Percentiles rank a stretch among this genome's conserved stretches.
Conservation (phyloP, 2,113 vertebrate genomes). For the Mustelus asterias region DNA sequence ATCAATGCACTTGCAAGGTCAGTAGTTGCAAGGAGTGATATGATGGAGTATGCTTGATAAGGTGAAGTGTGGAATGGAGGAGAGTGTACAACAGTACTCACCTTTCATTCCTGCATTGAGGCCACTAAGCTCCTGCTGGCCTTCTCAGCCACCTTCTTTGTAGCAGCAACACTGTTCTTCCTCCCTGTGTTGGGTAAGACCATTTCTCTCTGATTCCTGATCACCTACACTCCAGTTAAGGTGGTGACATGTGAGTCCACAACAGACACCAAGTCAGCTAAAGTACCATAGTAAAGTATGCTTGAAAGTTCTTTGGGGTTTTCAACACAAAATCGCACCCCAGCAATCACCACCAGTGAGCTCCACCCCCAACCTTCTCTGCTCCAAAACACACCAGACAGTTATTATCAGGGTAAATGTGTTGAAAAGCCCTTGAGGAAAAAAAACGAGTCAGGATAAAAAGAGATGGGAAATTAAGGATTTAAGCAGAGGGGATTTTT, state of each 20-base stretch:
- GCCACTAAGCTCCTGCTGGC: neutral
- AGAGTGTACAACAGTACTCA: neutral
- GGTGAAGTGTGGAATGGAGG: neutral
- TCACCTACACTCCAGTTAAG: neutral
- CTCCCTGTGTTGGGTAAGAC: neutral
- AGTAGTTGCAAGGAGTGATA: neutral
- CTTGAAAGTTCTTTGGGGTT: neutral
- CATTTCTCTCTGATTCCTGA: neutral
- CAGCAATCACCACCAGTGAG: neutral
- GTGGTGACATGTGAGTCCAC: neutral
- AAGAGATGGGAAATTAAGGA: neutral
- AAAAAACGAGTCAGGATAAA: neutral
- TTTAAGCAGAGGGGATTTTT: neutral
- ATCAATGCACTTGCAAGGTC: neutral
- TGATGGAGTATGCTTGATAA: neutral
- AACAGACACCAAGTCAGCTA: neutral
- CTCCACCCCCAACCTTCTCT: neutral
- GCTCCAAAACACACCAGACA: neutral
- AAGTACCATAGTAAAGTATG: neutral
- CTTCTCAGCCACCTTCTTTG: neutral
- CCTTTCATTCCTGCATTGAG: neutral
- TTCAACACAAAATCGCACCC: neutral
- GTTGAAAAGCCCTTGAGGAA: neutral
- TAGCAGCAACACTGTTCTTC: neutral
- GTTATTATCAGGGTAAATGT: neutral